Evolutionary conservation across 2,888 invertebrate species (phyloP).

Genomic region (Embidobia sp.): DNA sequence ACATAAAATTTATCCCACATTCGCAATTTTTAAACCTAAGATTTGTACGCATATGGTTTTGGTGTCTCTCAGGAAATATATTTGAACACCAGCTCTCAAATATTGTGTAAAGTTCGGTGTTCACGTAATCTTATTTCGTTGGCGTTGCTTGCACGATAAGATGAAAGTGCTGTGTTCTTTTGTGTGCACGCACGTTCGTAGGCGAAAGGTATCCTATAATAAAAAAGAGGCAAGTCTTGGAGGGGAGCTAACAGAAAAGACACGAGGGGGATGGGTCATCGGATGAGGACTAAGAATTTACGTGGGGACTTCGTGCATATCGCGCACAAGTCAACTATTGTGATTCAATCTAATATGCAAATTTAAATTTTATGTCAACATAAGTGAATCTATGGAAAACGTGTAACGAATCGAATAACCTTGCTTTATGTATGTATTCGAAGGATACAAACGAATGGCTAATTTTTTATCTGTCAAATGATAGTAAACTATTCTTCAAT

Average conservation of each 20-base stretch:
- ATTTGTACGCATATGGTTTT: not conserved
- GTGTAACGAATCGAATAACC: slow-evolving; percentile 44
- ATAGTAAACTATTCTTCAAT: no score
- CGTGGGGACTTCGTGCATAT: slow-evolving; percentile 36
- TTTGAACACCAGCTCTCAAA: slow-evolving; percentile 20
- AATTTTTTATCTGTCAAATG: no score
- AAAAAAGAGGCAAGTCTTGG: slow-evolving; percentile 45
- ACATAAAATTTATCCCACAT: no score
- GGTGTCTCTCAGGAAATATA: slow-evolving; percentile 7
- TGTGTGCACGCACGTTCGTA: slow-evolving; percentile 57
- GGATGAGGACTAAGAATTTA: slow-evolving; percentile 24
- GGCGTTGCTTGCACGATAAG: slow-evolving; percentile 54
- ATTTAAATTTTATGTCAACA: slow-evolving; percentile 47
- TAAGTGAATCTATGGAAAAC: slow-evolving; percentile 35
- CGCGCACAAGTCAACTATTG: slow-evolving; percentile 47
- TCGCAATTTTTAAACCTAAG: not conserved
- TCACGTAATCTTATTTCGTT: slow-evolving; percentile 58
- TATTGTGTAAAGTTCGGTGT: slow-evolving; percentile 34
- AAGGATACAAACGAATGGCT: not conserved
- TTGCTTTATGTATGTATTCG: slow-evolving; percentile 11
- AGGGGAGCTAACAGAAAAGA: slow-evolving; percentile 40
- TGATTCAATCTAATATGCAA: slow-evolving; percentile 58
- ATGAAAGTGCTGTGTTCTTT: slow-evolving; percentile 55
- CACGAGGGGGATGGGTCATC: slow-evolving; percentile 22
- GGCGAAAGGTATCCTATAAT: slow-evolving; percentile 54